phyloP scores from a whole-genome alignment of 1,140 invertebrate species.

The Pseudomyrmex flavicornis region DNA sequence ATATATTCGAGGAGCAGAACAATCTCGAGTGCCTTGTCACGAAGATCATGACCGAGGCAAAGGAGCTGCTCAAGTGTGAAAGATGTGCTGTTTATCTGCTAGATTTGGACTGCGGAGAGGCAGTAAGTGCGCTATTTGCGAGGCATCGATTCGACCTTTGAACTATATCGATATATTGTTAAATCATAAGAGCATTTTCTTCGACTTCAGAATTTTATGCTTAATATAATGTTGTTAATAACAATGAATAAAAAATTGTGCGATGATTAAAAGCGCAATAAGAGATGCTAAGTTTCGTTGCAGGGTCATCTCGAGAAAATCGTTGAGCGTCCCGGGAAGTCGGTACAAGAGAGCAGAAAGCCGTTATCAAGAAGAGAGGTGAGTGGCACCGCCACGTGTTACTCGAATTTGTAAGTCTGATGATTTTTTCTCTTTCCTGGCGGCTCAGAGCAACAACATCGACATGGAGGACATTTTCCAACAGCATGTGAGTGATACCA shows the following conservation, averaged over 20 bases:
- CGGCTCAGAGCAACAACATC: conserved; percentile 88
- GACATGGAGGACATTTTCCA: conserved; percentile 89
- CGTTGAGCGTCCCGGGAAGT: conserved; percentile 89
- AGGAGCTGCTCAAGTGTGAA: conserved; percentile 96
- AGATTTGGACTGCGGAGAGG: conserved; percentile 94
- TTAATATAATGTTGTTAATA: neutral
- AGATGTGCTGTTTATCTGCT: conserved; percentile 95
- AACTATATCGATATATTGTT: neutral
- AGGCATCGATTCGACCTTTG: neutral
- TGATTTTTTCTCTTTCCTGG: conserved; percentile 74
- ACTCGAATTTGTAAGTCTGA: conserved; percentile 70
- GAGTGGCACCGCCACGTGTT: conserved; percentile 74
- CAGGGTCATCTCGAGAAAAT: conserved; percentile 94
- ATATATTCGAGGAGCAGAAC: conserved; percentile 89
- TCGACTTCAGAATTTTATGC: no score
- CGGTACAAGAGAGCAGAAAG: conserved; percentile 85
- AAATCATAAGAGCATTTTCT: no score
- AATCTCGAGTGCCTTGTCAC: conserved; percentile 96
- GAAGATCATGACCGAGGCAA: conserved; percentile 98
- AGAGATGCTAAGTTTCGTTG: conserved; percentile 66
- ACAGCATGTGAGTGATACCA: conserved; percentile 86
- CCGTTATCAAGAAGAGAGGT: conserved; percentile 89
- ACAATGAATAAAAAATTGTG: neutral
- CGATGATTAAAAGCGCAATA: neutral
- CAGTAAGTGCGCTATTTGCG: conserved; percentile 87